These are phyloP conservation scores for Limulus polyphemus DNA, from an alignment of 2,888 invertebrate species.

Conservation along the genomic window DNA sequence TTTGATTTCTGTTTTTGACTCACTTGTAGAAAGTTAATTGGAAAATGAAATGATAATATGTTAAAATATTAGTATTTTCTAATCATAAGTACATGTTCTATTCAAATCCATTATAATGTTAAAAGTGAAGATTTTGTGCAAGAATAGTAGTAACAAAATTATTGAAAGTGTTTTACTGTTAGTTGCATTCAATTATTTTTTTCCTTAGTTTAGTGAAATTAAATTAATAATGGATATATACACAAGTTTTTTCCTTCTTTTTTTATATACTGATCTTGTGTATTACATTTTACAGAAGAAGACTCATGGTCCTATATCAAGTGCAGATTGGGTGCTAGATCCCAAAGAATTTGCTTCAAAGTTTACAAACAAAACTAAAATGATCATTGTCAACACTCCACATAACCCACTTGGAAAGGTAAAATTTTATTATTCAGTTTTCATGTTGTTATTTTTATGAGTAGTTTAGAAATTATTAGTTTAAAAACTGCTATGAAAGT, in stretches of 20 bases:
- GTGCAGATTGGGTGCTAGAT: conserved; percentile 82
- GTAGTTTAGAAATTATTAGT: not conserved
- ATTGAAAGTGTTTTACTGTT: too few relatives aligned
- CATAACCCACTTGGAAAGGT: conserved; percentile 97
- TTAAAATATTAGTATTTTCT: too few relatives aligned
- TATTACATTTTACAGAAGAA: conserved; percentile 35
- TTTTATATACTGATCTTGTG: not conserved
- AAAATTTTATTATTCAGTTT: not conserved
- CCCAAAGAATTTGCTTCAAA: conserved; percentile 59
- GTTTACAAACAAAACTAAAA: conserved; percentile 80
- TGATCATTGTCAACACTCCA: conserved; percentile 91
- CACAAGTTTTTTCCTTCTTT: too few relatives aligned
- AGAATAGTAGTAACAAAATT: not conserved
- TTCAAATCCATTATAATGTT: too few relatives aligned
- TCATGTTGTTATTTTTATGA: not conserved
- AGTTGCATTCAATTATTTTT: too few relatives aligned
- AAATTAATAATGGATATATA: too few relatives aligned
- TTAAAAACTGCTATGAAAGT: not conserved
- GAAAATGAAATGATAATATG: too few relatives aligned
- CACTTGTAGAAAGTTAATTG: too few relatives aligned
- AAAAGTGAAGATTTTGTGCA: too few relatives aligned
- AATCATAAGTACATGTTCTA: too few relatives aligned
- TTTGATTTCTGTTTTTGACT: too few relatives aligned
- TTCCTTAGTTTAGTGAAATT: too few relatives aligned
- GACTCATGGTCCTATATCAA: conserved; percentile 44